Base-by-base conservation (phyloP, 2,797 vertebrate genomes). In the Sebastes steindachneri region DNA sequence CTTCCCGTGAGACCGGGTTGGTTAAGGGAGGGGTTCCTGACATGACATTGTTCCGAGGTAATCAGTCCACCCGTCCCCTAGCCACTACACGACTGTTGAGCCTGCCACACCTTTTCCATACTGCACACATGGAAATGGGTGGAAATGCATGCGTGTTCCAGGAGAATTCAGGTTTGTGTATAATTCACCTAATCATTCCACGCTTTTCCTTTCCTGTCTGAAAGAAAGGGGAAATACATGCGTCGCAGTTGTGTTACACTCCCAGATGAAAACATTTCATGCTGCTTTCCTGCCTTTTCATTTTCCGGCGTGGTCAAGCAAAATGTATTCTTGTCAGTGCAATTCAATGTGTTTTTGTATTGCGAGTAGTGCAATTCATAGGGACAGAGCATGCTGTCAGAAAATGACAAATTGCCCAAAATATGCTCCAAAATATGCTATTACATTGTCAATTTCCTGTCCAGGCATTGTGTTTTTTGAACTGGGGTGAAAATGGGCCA, bases 381-480 rank as follows among this genome's bases (percentile, higher is more conserved):
- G 17, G 73, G 65, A 88, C 82, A 37, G 74, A 69, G 66, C 28
- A 65, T 28, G 59, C 75, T 86, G 80, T 87, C 87, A 82, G 35
- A 82, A 81, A 87, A 83, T 86, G 85, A 86, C 54, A 88, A 89
- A 87, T 87, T 83, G 68, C 62, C 33, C 19, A 48, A 82, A 79
- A 89, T 86, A 82, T 86, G 71, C 76, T 85, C 33, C 21, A 54
- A 83, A 79, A 89, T 86, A 82, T 86, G 73, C 75, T 85, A 74
- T 90, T 87, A 80, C 66, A 31, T 59, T 86, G 84, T 85, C 85
- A 89, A 84, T 92, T 88, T 92, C 84, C 88, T 85, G 80, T 75
- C 68, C 31, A 63, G 65, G 75, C 54, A 21, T 68, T 74, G 70
- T 81, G 73, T 73, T 82, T 86, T 68, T 68, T 69, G 33, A 71